Evolutionary conservation across 2,888 invertebrate genomes (phyloP).

Genomic region (Panzeria rudis): DNA sequence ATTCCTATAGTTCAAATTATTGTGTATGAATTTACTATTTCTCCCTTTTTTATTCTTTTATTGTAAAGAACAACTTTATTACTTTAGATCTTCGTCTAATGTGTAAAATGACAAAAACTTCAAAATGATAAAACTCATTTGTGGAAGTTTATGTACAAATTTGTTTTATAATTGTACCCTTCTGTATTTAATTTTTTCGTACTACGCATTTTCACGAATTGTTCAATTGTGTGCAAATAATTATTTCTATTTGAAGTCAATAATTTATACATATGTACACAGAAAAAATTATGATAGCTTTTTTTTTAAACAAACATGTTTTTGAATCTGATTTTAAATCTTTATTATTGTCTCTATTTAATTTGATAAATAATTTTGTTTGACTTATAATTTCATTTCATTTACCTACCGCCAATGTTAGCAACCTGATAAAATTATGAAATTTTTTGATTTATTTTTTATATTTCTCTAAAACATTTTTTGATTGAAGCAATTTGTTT

Average conservation of each 20-base stretch:
- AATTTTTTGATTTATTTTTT: too few species aligned
- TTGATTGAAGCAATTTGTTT: too few species aligned
- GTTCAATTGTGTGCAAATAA: constrained; percentile 78
- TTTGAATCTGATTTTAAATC: too few species aligned
- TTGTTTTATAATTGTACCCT: constrained; percentile 17
- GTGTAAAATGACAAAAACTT: constrained; percentile 1
- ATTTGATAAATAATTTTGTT: too few species aligned
- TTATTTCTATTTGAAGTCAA: constrained; percentile 7
- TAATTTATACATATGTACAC: neutral
- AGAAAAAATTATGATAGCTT: too few species aligned
- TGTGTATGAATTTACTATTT: constrained; percentile 78
- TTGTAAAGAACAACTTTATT: constrained; percentile 16
- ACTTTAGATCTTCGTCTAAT: neutral
- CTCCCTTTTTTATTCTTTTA: constrained; percentile 39
- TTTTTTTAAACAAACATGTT: neutral
- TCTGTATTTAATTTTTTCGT: neutral
- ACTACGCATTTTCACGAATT: constrained; percentile 75
- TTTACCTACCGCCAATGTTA: too few species aligned
- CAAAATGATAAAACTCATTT: constrained; percentile 30
- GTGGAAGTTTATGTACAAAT: constrained; percentile 1
- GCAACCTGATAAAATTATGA: too few species aligned
- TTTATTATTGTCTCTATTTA: too few species aligned
- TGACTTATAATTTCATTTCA: too few species aligned
- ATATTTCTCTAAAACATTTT: too few species aligned
- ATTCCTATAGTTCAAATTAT: constrained; percentile 81